These are phyloP conservation scores for Lanius collurio DNA, from an alignment of 2,113 vertebrate species.

Conservation along the genomic window DNA sequence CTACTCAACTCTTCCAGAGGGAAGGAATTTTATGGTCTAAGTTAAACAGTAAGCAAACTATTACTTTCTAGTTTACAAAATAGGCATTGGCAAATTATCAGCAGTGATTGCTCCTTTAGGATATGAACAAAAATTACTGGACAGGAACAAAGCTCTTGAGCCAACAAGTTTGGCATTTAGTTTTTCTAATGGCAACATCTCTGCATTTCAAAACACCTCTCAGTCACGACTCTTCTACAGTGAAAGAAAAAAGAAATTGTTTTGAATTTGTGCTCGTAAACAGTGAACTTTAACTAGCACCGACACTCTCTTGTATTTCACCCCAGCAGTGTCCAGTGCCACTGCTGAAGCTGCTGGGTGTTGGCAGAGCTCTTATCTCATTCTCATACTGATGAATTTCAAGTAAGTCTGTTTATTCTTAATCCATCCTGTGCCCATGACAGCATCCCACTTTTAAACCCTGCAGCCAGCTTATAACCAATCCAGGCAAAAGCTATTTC, in stretches of 20 bases:
- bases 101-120: background rate
- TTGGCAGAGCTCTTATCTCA: background rate
- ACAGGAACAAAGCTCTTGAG: background rate
- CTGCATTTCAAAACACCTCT: background rate
- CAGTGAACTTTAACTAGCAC: background rate
- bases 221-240: background rate
- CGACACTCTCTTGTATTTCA: background rate
- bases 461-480: background rate
- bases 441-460: background rate
- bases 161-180: background rate
- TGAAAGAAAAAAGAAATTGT: background rate
- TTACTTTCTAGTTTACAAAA: conserved; percentile 7
- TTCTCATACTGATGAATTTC: background rate
- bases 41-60: conserved; percentile 6
- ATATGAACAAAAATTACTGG: background rate
- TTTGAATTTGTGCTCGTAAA: background rate
- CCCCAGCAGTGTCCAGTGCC: background rate
- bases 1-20: background rate
- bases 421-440: background rate
- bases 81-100: background rate
- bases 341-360: background rate
- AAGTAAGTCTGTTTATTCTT: background rate
- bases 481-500: conserved; percentile 47
- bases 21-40: background rate
- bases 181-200: background rate